Evolutionary conservation across 2,797 vertebrate species (phyloP).

Genomic region (Tachyglossus aculeatus): DNA sequence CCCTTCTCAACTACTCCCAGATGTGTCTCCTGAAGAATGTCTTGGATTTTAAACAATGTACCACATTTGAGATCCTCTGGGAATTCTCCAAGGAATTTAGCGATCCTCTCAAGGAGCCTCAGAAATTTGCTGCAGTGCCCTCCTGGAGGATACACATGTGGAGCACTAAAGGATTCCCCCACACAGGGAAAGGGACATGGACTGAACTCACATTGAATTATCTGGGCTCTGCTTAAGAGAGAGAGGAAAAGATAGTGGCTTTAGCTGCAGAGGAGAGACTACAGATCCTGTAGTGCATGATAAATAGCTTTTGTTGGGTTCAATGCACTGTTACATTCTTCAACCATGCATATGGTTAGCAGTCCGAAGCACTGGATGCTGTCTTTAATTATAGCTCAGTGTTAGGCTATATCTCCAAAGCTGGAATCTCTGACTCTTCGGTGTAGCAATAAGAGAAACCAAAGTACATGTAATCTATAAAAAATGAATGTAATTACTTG

Average conservation of each 20-base stretch:
- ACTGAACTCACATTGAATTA: background rate
- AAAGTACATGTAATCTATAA: constrained; percentile 48
- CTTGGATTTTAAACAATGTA: too few relatives aligned
- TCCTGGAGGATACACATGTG: background rate
- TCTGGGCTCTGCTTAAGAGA: background rate
- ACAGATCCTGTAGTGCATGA: background rate
- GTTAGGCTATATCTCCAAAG: constrained; percentile 40
- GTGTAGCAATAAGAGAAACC: constrained; percentile 51
- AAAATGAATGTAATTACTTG: constrained; percentile 61
- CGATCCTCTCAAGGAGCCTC: background rate
- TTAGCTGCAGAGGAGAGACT: background rate
- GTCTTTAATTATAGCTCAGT: constrained; percentile 47
- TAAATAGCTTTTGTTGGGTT: background rate
- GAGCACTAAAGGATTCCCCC: background rate
- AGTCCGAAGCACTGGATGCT: constrained; percentile 29
- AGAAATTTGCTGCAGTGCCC: background rate
- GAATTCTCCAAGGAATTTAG: too few relatives aligned
- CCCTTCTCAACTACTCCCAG: too few relatives aligned
- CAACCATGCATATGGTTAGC: background rate
- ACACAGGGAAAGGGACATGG: background rate
- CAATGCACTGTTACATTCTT: background rate
- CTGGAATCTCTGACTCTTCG: constrained; percentile 47
- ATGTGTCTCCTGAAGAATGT: too few relatives aligned
- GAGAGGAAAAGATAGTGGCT: background rate
- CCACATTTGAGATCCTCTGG: too few relatives aligned